Evolutionary conservation across 2,113 vertebrate species (phyloP), one percentile per base, ranked within the genome.

Genomic region (Phoenicopterus ruber): DNA sequence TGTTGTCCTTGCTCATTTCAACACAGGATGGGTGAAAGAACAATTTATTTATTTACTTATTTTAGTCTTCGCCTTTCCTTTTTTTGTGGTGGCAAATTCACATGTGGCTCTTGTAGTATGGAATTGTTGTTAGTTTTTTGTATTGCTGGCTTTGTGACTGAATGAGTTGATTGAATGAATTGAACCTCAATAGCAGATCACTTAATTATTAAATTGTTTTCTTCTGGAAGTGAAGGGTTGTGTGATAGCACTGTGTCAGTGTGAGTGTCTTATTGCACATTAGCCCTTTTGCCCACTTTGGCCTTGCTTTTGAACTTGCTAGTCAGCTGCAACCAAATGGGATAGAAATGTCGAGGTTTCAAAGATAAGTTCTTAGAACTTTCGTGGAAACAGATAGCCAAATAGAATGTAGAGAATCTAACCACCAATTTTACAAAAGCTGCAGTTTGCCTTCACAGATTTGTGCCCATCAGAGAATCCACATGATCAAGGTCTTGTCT

Each of bases 21-120:
- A 6, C 81, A 90, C 93, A 94, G 94, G 94, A 95, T 92, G 86
- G 73, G 65, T 6, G 1, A 49, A 84, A 55, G 86, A 86, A 95
- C 88, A 32, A 17, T 74, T 84, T 79, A 91, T 82, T 91, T 95
- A 83, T 88, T 96, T 87, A 47, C 50, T 80, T 92, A 42, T 34
- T 80, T 71, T 31, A 78, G 40, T 18, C 38, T 69, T 59, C 6
- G 38, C 11, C 11, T 74, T 74, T 66, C 6, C 7, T 31, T 42
- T 47, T 58, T 74, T 59, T 52, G 26, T 67, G 54, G 24, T 65
- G 40, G 6, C 61, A 31, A 82, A 61, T 71, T 93, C 73, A 47
- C 36, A 4, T 32, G 69, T 74, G 61, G 46, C 61, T 94, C 97
- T 52, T 1, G 7, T 47, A 76, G 61, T 26, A 16, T 17, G 69